Evolutionary conservation across 2,888 invertebrate species (phyloP).

Genomic region (Carpatolechia fugitivella): DNA sequence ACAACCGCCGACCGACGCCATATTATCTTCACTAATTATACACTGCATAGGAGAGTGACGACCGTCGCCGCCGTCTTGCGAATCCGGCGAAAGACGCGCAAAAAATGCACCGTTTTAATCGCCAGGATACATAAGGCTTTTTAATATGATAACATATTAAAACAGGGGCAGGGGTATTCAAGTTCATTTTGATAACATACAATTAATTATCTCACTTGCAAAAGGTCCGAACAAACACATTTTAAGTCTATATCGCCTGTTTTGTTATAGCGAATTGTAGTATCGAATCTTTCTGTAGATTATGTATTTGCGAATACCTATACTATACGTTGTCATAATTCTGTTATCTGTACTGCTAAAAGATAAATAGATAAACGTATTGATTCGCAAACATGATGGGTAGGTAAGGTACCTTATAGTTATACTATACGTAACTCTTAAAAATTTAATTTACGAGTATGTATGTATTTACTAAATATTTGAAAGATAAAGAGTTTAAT

Average conservation of each 20-base stretch:
- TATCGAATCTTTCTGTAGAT: no score
- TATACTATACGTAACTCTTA: no score
- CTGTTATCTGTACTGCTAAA: constrained; percentile 18
- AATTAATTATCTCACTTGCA: neutral
- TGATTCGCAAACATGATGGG: constrained; percentile 24
- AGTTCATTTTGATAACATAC: neutral
- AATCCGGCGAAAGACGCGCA: constrained; percentile 13
- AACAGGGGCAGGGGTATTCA: neutral
- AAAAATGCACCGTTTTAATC: constrained; percentile 9
- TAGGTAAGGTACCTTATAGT: no score
- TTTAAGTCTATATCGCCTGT: no score
- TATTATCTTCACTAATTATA: constrained; percentile 18
- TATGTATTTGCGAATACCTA: neutral
- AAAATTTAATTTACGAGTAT: no score
- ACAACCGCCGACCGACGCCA: constrained; percentile 26
- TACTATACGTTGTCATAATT: constrained; percentile 21
- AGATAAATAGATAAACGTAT: constrained; percentile 27
- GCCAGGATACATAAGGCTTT: constrained; percentile 8
- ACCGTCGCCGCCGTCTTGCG: constrained; percentile 19
- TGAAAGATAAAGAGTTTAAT: no score
- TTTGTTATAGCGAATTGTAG: no score
- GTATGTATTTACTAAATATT: no score
- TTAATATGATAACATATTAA: constrained; percentile 4
- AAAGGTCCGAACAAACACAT: no score
- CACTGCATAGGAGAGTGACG: constrained; percentile 29